Evolutionary conservation across 2,888 invertebrate species (phyloP), one percentile per base, ranked within the genome.

Genomic region (Vannuccia rotundouncinata): DNA sequence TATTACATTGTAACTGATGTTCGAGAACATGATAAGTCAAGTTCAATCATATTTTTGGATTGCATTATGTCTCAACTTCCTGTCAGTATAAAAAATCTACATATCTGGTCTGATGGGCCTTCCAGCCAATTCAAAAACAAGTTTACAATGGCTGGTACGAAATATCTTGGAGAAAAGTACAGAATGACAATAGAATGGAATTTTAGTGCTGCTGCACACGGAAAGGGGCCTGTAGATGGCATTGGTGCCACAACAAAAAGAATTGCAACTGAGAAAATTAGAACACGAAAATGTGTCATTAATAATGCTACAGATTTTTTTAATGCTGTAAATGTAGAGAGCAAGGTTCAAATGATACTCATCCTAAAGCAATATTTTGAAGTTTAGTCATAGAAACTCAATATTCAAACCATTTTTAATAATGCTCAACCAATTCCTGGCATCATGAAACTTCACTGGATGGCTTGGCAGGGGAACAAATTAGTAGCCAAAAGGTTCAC

Each of bases 181-280:
- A 25, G 59, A 73, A 31, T 80, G 30, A 66, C 59, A 25, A 28
- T 81, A 31, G 45, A 27, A 25, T 80, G 80, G 80, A 80, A 80
- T 80, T 80, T 59, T 30, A 31, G 30, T 80, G 73, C 31, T 28
- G 80, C 74, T 29, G 27, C 29, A 29, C 81, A 81, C 31, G 80
- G 81, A n/a, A 81, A 81, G 59, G 81, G 81, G 22, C 79, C 80
- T 60, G 78, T 80, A 28, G 81, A 81, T 81, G 81, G 79, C 22
- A 45, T 81, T 25, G 80, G 80, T 74, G 81, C 80, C 22, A 27
- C 79, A 80, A 73, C 31, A 29, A 81, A 81, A 81, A 45, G 81
- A 29, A 29, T 73, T 80, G 80, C 79, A 22, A 31, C 45, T 28
- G 29, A n/a, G 28, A 29, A 22, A 30, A 79, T 81, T 27, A 81